Conservation (phyloP, 2,888 invertebrate species). For the Erynnis tages region DNA sequence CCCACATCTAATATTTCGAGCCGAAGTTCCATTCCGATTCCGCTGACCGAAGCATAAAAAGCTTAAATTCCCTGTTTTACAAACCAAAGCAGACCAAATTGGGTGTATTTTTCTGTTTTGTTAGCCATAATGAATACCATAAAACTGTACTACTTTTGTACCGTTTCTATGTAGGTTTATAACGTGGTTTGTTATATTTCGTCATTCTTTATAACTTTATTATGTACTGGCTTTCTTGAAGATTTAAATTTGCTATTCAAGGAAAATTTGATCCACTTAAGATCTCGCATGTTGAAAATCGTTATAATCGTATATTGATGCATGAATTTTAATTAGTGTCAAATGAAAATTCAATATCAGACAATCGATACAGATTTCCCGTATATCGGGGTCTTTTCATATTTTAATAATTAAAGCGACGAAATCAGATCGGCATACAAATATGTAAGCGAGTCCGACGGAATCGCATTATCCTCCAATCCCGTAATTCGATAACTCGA, state of each 20-base stretch:
- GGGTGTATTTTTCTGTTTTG: slow-evolving; percentile 9
- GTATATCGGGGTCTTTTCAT: slow-evolving; percentile 21
- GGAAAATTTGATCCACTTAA: background rate
- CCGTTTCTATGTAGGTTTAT: slow-evolving; percentile 1
- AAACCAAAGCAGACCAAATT: slow-evolving; percentile 18
- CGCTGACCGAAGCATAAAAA: slow-evolving; percentile 12
- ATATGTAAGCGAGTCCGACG: slow-evolving; percentile 17
- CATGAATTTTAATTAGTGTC: slow-evolving; percentile 11
- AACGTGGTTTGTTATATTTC: slow-evolving; percentile 12
- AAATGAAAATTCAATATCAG: slow-evolving; percentile 8
- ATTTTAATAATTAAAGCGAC: slow-evolving; percentile 27
- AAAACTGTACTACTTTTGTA: slow-evolving; percentile 5
- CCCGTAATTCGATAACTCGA: slow-evolving; percentile 26
- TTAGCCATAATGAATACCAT: slow-evolving; percentile 10
- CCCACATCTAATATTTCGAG: slow-evolving; percentile 38
- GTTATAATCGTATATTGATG: too few relatives aligned
- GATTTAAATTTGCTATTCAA: background rate
- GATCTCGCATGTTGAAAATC: background rate
- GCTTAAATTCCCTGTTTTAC: slow-evolving; percentile 13
- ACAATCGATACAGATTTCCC: slow-evolving; percentile 17
- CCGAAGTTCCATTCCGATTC: slow-evolving; percentile 33
- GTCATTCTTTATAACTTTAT: slow-evolving; percentile 8
- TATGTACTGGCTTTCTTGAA: background rate
- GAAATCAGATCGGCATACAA: slow-evolving; percentile 26
- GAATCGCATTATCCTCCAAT: slow-evolving; percentile 23